Evolutionary conservation across 2,797 vertebrate species (phyloP).

Genomic region (Helicolenus hilgendorfi): DNA sequence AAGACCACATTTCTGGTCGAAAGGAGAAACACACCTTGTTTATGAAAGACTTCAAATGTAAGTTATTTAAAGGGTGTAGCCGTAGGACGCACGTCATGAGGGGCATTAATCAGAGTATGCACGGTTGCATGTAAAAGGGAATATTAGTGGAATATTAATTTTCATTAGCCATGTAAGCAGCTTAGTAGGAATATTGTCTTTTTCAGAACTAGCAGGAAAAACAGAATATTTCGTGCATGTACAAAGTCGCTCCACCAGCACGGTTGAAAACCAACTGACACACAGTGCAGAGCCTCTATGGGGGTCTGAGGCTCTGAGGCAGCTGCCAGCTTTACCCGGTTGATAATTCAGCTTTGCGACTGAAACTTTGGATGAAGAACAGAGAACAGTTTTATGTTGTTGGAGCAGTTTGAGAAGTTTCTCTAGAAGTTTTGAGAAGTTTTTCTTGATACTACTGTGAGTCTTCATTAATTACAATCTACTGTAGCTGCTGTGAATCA

Average conservation of each 20-base stretch:
- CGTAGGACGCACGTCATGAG: fast-evolving
- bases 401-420: conserved; percentile 1
- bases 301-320: not conserved
- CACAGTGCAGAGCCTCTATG: not conserved
- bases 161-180: not conserved
- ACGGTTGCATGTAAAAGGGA: not conserved
- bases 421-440: not conserved
- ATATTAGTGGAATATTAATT: not conserved
- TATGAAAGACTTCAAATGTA: too few relatives aligned
- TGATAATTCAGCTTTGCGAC: not conserved
- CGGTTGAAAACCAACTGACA: not conserved
- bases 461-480: not conserved
- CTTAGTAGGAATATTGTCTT: not conserved
- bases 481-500: not conserved
- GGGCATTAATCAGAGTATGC: not conserved
- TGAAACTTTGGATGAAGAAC: not conserved
- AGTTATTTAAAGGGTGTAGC: too few relatives aligned
- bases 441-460: too few relatives aligned
- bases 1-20: fast-evolving
- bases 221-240: not conserved
- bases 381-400: not conserved
- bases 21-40: too few relatives aligned
- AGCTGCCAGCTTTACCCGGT: not conserved
- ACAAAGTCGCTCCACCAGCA: not conserved
- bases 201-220: not conserved